phyloP scores from a whole-genome alignment of 2,888 invertebrate genomes.

The Acanthosepion lycidas region DNA sequence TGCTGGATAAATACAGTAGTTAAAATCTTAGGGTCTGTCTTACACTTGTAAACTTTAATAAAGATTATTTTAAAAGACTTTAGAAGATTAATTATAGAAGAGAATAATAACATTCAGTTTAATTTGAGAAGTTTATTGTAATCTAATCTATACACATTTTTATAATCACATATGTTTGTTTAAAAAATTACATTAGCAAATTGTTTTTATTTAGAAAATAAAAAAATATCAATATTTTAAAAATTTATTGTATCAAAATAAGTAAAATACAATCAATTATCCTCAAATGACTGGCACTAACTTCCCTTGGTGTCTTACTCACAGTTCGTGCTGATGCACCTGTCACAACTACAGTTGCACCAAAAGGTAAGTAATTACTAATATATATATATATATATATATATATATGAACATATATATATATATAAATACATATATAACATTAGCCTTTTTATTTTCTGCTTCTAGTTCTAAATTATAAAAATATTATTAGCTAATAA shows the following conservation, averaged over 20 bases:
- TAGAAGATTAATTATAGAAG: neutral
- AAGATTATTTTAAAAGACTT: neutral
- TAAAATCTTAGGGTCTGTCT: no score
- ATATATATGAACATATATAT: neutral
- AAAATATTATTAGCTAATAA: neutral
- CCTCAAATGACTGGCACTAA: constrained; percentile 10
- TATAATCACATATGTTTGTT: neutral
- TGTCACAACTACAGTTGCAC: constrained; percentile 40
- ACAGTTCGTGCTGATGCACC: constrained; percentile 39
- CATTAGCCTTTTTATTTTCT: neutral
- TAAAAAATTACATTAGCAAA: neutral
- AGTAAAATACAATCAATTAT: neutral
- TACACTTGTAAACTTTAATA: neutral
- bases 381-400: neutral
- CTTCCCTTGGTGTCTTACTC: constrained; percentile 47
- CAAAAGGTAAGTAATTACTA: constrained; percentile 42
- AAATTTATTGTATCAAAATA: neutral
- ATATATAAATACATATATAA: neutral
- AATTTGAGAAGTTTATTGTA: neutral
- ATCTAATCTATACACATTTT: neutral
- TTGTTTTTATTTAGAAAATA: neutral
- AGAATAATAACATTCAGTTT: neutral
- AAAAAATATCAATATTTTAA: neutral
- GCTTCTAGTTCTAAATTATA: neutral
- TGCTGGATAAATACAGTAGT: no score